Conservation (phyloP, 2,888 invertebrate genomes). For the Ochropleura leucogaster region DNA sequence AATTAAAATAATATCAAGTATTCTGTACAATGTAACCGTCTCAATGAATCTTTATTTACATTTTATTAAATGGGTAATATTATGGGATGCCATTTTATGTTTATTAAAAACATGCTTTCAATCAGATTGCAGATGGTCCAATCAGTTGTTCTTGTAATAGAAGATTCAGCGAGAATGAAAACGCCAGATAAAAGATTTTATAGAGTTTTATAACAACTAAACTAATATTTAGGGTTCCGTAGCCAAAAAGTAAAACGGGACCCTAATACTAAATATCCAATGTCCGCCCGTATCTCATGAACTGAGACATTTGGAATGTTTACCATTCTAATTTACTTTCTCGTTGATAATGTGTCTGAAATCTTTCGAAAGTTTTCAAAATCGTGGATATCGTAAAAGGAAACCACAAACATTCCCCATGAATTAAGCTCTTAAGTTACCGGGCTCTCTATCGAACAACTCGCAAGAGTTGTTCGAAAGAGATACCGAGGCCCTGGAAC, state of each 20-base stretch:
- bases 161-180: background rate
- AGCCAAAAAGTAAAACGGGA: too few relatives aligned
- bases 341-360: background rate
- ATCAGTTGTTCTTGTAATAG: background rate
- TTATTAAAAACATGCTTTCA: conserved; percentile 16
- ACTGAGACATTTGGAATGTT: too few relatives aligned
- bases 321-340: background rate
- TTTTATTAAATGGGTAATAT: conserved; percentile 12
- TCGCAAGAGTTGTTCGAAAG: too few relatives aligned
- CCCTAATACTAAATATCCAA: too few relatives aligned
- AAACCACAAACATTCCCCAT: background rate
- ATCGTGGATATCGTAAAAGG: background rate
- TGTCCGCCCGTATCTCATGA: too few relatives aligned
- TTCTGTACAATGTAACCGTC: background rate
- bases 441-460: too few relatives aligned
- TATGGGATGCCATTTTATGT: background rate
- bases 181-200: too few relatives aligned
- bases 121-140: background rate
- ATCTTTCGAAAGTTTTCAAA: background rate
- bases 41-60: conserved; percentile 12
- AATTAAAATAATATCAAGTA: conserved; percentile 4
- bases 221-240: too few relatives aligned
- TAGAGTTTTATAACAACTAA: too few relatives aligned
- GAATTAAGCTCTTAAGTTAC: background rate
- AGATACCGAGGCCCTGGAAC: too few relatives aligned